Evolutionary conservation across 2,113 vertebrate species (phyloP).

Genomic region (Cyprinodon variegatus): DNA sequence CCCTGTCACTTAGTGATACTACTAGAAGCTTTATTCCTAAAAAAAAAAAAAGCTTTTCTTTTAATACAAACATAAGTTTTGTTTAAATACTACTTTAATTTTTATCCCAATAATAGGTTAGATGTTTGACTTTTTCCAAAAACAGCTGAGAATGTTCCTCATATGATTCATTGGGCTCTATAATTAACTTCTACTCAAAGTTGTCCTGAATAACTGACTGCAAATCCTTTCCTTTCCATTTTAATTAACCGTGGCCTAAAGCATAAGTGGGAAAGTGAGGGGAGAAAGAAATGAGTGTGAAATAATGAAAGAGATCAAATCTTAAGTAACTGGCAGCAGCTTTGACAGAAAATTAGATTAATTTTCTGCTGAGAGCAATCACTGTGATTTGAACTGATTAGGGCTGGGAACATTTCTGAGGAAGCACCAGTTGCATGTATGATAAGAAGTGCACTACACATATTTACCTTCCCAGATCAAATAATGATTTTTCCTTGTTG

Average conservation of each 20-base stretch:
- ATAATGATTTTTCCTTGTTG: constrained; percentile 31
- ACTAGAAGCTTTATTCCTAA: not conserved
- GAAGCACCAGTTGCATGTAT: constrained; percentile 57
- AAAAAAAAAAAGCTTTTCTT: not conserved
- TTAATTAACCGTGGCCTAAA: constrained; percentile 78
- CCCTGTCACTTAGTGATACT: not conserved
- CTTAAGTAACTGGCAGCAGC: constrained; percentile 80
- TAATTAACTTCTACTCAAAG: constrained; percentile 68
- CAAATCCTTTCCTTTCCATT: constrained; percentile 72
- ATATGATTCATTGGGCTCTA: constrained; percentile 61
- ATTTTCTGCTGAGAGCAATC: constrained; percentile 80
- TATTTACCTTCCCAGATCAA: constrained; percentile 50
- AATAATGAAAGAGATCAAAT: constrained; percentile 72
- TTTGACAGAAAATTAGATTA: constrained; percentile 80
- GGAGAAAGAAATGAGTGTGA: constrained; percentile 53
- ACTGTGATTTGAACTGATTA: constrained; percentile 80
- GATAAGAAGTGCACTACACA: constrained; percentile 47
- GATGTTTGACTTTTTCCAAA: constrained; percentile 4
- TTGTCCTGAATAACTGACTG: constrained; percentile 76
- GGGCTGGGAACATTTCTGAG: constrained; percentile 61
- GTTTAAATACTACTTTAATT: constrained; percentile 10
- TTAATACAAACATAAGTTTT: not conserved
- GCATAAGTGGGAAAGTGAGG: constrained; percentile 54
- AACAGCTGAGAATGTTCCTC: constrained; percentile 46
- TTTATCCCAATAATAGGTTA: constrained; percentile 7